Conservation (phyloP, 1,140 invertebrate genomes). For the Drosophila truncata region DNA sequence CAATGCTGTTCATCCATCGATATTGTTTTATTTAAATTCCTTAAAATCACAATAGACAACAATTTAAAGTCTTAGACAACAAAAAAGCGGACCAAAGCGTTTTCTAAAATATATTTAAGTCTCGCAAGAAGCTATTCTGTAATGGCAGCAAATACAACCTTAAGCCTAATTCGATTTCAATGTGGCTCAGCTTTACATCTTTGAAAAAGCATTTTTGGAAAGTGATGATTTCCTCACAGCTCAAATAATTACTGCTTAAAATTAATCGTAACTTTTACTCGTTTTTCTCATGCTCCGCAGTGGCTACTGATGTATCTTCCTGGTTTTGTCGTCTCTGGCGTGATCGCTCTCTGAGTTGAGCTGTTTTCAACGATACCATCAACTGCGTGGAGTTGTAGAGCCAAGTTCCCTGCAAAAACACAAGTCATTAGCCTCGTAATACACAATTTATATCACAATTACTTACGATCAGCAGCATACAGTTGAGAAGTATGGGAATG, state of each 20-base stretch:
- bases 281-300: slow-evolving; percentile 15
- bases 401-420: slow-evolving; percentile 90
- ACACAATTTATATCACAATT: slow-evolving; percentile 10
- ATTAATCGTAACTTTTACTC: slow-evolving; percentile 37
- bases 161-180: not conserved
- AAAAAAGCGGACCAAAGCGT: not conserved
- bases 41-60: no score
- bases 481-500: slow-evolving; percentile 95
- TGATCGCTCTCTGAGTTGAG: slow-evolving; percentile 89
- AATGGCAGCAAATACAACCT: slow-evolving; percentile 3
- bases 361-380: slow-evolving; percentile 92
- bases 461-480: slow-evolving; percentile 97
- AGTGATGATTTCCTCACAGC: slow-evolving; percentile 22
- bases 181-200: not conserved
- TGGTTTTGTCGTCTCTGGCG: slow-evolving; percentile 32
- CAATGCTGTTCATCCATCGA: no score
- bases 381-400: slow-evolving; percentile 94
- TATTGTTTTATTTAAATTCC: no score
- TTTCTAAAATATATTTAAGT: slow-evolving; percentile 1
- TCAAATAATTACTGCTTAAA: not conserved
- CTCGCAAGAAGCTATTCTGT: not conserved
- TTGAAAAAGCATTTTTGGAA: not conserved
- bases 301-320: not conserved
- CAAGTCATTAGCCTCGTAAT: not conserved
- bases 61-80: no score